A percentile compares a stretch with the other conserved stretches of the same genome.
Conservation (phyloP, 2,113 vertebrate genomes). For the Chloebia gouldiae region DNA sequence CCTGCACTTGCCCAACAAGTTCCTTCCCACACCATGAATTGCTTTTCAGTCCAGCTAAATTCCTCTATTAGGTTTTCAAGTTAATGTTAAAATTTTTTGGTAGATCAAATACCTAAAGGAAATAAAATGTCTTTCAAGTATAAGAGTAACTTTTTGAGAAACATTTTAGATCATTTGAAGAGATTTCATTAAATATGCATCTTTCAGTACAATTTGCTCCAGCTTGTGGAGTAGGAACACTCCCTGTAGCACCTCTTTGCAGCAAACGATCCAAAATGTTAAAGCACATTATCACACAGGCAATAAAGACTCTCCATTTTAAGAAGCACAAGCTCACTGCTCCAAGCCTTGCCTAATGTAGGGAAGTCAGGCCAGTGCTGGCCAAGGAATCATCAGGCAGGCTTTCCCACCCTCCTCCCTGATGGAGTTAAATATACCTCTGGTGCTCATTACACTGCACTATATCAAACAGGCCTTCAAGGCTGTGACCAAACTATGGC, state of each 20-base stretch:
- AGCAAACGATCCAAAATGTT: background rate
- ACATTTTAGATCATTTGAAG: background rate
- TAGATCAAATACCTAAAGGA: background rate
- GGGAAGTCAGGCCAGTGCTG: background rate
- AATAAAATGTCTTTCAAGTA: background rate
- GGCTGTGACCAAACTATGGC: background rate
- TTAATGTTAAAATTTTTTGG: background rate
- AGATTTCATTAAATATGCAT: background rate
- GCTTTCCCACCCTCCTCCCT: constrained; percentile 30
- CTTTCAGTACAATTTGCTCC: background rate
- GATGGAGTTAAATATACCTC: constrained; percentile 19
- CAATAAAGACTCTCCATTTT: constrained; percentile 60
- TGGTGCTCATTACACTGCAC: background rate
- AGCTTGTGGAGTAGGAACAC: constrained; percentile 3
- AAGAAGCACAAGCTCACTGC: constrained; percentile 17
- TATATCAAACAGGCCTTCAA: background rate
- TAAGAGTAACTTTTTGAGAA: background rate
- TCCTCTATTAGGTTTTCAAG: background rate
- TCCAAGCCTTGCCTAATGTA: constrained; percentile 14
- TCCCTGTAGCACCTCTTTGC: background rate
- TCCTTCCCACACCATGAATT: background rate
- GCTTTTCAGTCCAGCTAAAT: background rate
- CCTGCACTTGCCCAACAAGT: background rate
- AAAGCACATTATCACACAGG: background rate
- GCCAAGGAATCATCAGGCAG: background rate